Evolutionary conservation across 2,888 invertebrate species (phyloP).

Genomic region (Troides oblongomaculatus): DNA sequence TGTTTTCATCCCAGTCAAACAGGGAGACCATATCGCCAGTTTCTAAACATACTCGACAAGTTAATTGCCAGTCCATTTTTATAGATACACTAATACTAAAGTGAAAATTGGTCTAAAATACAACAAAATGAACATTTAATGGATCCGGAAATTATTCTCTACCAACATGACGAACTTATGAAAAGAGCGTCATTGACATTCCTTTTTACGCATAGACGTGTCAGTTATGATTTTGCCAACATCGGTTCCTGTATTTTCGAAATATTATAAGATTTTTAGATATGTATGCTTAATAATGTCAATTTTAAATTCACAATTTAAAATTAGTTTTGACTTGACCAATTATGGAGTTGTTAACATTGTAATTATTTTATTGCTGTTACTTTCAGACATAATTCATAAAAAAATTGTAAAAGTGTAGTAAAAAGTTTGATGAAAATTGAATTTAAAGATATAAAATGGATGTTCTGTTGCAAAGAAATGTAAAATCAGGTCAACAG

Average conservation of each 20-base stretch:
- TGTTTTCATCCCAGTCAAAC: constrained; percentile 79
- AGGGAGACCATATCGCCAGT: constrained; percentile 77
- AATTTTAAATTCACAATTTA: too few species aligned
- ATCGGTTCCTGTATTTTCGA: too few species aligned
- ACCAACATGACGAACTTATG: constrained; percentile 51
- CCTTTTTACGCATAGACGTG: constrained; percentile 35
- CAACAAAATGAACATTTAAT: constrained; percentile 49
- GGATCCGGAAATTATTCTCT: constrained; percentile 52
- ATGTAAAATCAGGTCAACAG: constrained; percentile 18
- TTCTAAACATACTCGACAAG: constrained; percentile 75
- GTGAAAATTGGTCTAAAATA: constrained; percentile 41
- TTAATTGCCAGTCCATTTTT: constrained; percentile 79
- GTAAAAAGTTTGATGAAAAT: too few species aligned
- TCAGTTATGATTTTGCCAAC: neutral
- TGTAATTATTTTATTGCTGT: neutral
- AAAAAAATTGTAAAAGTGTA: too few species aligned
- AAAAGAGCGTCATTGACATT: constrained; percentile 37
- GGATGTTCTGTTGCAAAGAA: constrained; percentile 26
- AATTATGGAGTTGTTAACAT: neutral
- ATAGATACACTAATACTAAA: constrained; percentile 33
- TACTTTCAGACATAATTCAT: too few species aligned
- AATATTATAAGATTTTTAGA: too few species aligned
- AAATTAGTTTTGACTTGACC: too few species aligned
- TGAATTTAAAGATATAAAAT: too few species aligned
- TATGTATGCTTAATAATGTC: too few species aligned